These are phyloP conservation scores for Stictonetta naevosa DNA, from an alignment of 2,113 vertebrate species.

Conservation along the genomic window DNA sequence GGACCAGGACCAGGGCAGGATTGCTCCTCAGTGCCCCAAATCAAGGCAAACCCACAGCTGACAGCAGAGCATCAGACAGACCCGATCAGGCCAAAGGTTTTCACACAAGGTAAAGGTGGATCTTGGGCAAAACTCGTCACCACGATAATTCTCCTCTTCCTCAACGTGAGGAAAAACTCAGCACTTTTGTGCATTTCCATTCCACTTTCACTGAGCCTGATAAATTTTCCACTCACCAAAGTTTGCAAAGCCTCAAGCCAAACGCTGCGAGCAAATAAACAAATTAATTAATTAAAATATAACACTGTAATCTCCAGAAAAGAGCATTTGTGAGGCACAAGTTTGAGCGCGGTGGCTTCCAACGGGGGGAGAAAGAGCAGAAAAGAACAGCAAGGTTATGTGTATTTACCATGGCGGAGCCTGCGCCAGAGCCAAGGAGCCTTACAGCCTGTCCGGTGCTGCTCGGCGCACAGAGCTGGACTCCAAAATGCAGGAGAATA, in stretches of 20 bases:
- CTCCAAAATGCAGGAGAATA: not conserved
- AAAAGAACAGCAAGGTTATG: not conserved
- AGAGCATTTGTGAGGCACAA: not conserved
- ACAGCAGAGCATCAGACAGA: not conserved
- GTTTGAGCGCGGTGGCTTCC: not conserved
- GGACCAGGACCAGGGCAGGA: not conserved
- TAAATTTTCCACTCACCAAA: not conserved
- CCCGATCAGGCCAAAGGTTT: not conserved
- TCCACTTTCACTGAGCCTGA: not conserved
- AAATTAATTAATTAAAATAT: not conserved
- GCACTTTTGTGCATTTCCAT: not conserved
- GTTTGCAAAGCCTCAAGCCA: not conserved
- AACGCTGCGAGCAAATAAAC: not conserved
- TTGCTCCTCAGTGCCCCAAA: slow-evolving; percentile 10
- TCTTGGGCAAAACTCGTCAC: not conserved
- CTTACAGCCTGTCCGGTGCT: not conserved
- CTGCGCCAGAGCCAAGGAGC: not conserved
- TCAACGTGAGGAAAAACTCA: not conserved
- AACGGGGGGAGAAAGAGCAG: not conserved
- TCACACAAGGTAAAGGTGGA: not conserved
- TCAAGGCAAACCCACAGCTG: slow-evolving; percentile 36
- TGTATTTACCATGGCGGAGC: not conserved
- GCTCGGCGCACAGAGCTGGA: rapidly evolving
- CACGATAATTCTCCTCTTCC: not conserved
- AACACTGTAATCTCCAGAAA: not conserved